Evolutionary conservation across 2,797 vertebrate species (phyloP), one percentile per base, ranked within the genome.

Genomic region (Octomys mimax): DNA sequence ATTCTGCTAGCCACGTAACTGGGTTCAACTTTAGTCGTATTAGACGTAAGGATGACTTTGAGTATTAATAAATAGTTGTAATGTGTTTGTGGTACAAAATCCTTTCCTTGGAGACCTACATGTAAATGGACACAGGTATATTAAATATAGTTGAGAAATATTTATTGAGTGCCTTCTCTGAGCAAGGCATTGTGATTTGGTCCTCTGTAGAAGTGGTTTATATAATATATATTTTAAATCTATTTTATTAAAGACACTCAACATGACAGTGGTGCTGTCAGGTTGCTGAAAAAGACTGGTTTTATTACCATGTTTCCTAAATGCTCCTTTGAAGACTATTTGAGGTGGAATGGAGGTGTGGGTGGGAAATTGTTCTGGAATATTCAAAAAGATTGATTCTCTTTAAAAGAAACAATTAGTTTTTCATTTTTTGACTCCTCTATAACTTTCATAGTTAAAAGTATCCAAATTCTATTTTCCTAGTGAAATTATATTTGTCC

Each of bases 401-500:
- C 91, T 94, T 95, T 36, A 8, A 49, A 80, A 82, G 39, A 59
- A 70, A 86, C 85, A 94, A 89, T 90, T 75, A 85, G 90, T 94
- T 93, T 96, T 85, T 75, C 81, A 64, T 87, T 96, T 96, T 94
- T 57, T 91, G 81, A 92, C 42, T 96, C 68, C 77, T 28, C 31
- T 68, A 33, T 4, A 90, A 54, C 54, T 90, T 95, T 92, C 89
- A 81, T 42, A 71, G 87, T 42, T 36, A 12, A n/a, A 92, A 73
- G 70, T 89, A 88, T 39, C 59, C 42, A 88, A 73, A 92, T 92
- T 95, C 82, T 92, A 83, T 95, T 97, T 97, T 97, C 81, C 81
- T 71, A 85, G 80, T 94, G 89, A 87, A 93, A 97, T 97, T 96
- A 96, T 95, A 95, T 95, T 95, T 98, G 92, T 91, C 93, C 89